Percentiles rank a stretch among this genome's conserved stretches.
Conservation (phyloP, 2,113 vertebrate species). For the cat (Felis catus) region DNA sequence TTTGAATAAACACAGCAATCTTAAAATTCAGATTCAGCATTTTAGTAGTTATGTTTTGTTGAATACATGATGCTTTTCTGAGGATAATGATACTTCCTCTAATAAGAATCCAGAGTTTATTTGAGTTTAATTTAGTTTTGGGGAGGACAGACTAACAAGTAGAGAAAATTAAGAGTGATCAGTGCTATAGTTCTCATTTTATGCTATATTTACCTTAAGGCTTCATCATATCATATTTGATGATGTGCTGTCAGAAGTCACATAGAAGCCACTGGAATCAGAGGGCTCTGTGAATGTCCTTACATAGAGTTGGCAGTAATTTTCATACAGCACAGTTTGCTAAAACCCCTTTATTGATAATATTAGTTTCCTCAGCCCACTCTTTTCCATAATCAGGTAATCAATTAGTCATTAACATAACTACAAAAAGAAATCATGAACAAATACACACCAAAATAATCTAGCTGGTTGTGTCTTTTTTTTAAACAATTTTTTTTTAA, state of each 20-base stretch:
- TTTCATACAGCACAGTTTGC: background rate
- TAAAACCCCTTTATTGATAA: background rate
- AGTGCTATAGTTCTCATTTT: background rate
- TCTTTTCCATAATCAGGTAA: background rate
- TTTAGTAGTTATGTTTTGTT: conserved; percentile 4
- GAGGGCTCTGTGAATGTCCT: background rate
- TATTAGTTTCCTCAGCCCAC: background rate
- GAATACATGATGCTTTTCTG: background rate
- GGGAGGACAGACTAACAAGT: background rate
- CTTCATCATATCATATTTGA: background rate
- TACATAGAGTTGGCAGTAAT: background rate
- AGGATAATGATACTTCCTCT: background rate
- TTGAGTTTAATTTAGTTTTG: background rate
- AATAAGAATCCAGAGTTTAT: background rate
- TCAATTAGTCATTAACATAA: background rate
- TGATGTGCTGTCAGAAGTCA: background rate
- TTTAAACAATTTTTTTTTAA: too few species aligned
- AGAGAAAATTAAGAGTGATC: background rate
- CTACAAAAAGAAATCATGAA: background rate
- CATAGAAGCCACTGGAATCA: background rate
- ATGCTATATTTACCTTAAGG: background rate
- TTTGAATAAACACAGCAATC: background rate
- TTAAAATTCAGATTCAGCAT: background rate
- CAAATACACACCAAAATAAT: background rate
- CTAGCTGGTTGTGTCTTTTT: background rate